Base-by-base conservation (phyloP, 2,797 vertebrate genomes). In the Leucoraja ocellata region DNA sequence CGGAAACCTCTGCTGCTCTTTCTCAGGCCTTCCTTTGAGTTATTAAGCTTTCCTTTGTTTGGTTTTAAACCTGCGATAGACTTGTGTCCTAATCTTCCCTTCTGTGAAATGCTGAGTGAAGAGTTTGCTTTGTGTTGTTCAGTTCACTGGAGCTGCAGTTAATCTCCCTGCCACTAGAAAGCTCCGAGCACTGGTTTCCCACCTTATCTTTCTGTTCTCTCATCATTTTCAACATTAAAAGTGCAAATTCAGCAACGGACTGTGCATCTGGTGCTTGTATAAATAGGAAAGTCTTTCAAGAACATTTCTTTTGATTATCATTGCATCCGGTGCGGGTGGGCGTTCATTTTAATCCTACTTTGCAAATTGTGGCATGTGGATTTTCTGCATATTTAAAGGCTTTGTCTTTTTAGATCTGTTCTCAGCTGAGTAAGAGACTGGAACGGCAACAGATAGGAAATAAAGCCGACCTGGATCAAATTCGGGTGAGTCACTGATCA, bases 371-470 rank as follows among this genome's bases (percentile, higher is more conserved):
- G 16, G n/a, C 10, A 5, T 46, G 28, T 91, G 32, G n/a, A 10
- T 73, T 36, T 18, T 25, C 14, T 91, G 65, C 68, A 76, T 32
- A 5, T 39, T 94, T 68, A 88, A 88, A 68, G 32, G n/a, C 4
- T 46, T 65, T 36, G 79, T 94, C 14, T 95, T 81, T 58, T 94
- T 94, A 99, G 99, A 99, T 99, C 96, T 99, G 99, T 96, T 99
- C 99, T 94, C 99, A 99, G 96, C 97, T 99, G 95, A 99, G 99
- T 11, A 98, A 99, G 95, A 97, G 99, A 94, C 95, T 99, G 95
- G 99, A 99, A 96, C 99, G 99, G 95, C 99, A 99, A 93, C 99
- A 99, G 96, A 96, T 98, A 0, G 97, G 98, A 95, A 99, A 97
- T 95, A 97, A 97, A 95, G 97, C 97, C 92, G 99, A 99, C 94